phyloP scores from a whole-genome alignment of 2,888 invertebrate genomes.

The Polyploca ridens region DNA sequence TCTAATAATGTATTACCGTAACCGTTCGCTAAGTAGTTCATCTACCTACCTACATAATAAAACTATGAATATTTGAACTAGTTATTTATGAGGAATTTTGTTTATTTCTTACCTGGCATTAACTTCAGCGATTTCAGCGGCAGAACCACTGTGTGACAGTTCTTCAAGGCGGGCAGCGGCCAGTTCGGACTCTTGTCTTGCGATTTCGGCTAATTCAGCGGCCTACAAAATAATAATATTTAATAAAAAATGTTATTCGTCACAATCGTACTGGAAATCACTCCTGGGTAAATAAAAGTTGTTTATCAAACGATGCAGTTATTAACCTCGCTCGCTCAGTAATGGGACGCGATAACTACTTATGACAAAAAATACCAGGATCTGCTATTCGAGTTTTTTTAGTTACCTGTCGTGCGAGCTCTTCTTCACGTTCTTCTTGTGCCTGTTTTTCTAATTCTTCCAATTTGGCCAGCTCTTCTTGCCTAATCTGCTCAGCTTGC shows the following conservation, averaged over 20 bases:
- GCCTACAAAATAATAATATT: slow-evolving; percentile 69
- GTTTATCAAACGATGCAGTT: too few species aligned
- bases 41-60: too few species aligned
- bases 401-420: slow-evolving; percentile 86
- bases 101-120: slow-evolving; percentile 63
- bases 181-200: slow-evolving; percentile 83
- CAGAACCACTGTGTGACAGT: slow-evolving; percentile 73
- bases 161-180: slow-evolving; percentile 86
- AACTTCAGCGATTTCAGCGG: slow-evolving; percentile 67
- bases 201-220: slow-evolving; percentile 88
- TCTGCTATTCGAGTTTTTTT: not conserved
- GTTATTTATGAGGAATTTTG: too few species aligned
- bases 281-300: too few species aligned
- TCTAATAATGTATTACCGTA: too few species aligned
- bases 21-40: too few species aligned
- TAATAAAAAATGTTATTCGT: not conserved
- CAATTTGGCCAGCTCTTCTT: slow-evolving; percentile 82
- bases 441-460: slow-evolving; percentile 86
- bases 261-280: not conserved
- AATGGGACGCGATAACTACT: too few species aligned
- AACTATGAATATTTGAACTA: too few species aligned
- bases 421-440: slow-evolving; percentile 86
- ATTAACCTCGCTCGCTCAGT: too few species aligned
- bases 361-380: not conserved
- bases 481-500: slow-evolving; percentile 80